Conservation (phyloP, 2,797 vertebrate genomes). For the Melanotaenia boesemani region DNA sequence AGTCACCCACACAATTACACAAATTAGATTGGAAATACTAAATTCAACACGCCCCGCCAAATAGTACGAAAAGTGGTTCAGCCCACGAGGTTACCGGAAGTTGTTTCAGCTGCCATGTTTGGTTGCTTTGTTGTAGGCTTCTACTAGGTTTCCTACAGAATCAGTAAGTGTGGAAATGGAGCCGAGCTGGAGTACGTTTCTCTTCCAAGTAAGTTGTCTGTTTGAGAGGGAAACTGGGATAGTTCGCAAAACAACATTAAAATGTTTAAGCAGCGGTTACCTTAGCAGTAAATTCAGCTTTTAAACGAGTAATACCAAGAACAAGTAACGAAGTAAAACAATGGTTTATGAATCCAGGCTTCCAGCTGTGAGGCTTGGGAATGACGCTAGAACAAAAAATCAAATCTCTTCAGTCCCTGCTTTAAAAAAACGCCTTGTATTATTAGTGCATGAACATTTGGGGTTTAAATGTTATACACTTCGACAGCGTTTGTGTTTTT, state of each 20-base stretch:
- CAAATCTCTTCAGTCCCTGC: slow-evolving; percentile 42
- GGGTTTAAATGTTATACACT: slow-evolving; percentile 7
- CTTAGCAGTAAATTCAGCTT: slow-evolving; percentile 60
- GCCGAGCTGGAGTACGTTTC: slow-evolving; percentile 87
- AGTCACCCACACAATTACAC: fast-evolving
- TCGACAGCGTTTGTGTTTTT: slow-evolving; percentile 39
- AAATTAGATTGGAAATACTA: background rate
- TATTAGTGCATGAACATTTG: background rate
- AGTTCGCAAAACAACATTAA: slow-evolving; percentile 21
- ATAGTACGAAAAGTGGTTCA: slow-evolving; percentile 65
- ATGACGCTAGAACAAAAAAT: slow-evolving; percentile 80
- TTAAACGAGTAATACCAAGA: slow-evolving; percentile 69
- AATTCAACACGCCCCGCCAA: slow-evolving; percentile 30
- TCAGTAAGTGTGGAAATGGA: slow-evolving; percentile 88
- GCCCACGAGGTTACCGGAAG: slow-evolving; percentile 84
- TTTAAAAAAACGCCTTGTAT: slow-evolving; percentile 30
- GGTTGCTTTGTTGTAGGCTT: slow-evolving; percentile 89
- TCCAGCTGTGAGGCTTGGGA: slow-evolving; percentile 87
- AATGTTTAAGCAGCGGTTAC: background rate
- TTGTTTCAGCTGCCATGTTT: slow-evolving; percentile 87
- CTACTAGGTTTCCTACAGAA: slow-evolving; percentile 82
- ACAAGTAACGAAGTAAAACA: slow-evolving; percentile 85
- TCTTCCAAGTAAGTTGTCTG: slow-evolving; percentile 86
- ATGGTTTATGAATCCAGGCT: slow-evolving; percentile 86
- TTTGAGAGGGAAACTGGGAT: slow-evolving; percentile 33